phyloP scores from a whole-genome alignment of 2,797 vertebrate genomes.

The Falco peregrinus region DNA sequence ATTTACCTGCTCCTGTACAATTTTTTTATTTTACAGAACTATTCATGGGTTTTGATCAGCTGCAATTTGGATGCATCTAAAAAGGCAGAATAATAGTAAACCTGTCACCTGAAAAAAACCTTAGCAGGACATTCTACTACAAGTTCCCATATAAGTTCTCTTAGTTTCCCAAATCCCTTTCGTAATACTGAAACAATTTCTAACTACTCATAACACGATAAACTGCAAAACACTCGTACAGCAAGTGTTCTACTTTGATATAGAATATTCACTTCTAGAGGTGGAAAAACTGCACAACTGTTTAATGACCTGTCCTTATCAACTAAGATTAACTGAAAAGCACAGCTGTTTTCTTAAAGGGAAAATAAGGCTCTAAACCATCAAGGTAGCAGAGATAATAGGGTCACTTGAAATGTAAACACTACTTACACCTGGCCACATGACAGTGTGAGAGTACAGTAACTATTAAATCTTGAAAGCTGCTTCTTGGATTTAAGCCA shows the following conservation, averaged over 20 bases:
- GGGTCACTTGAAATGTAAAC: constrained; percentile 16
- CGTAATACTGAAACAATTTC: not conserved
- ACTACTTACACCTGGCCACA: constrained; percentile 9
- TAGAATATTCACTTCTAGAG: not conserved
- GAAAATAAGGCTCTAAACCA: not conserved
- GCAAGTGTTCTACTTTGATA: not conserved
- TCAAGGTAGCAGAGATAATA: not conserved
- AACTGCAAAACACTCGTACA: not conserved
- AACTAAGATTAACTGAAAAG: not conserved
- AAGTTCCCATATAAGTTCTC: not conserved
- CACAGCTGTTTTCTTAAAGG: not conserved
- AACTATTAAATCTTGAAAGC: constrained; percentile 5
- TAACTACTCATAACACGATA: not conserved
- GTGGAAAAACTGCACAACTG: not conserved
- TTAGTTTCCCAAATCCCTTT: not conserved
- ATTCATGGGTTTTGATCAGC: not conserved
- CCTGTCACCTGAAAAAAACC: not conserved
- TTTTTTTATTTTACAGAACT: not conserved
- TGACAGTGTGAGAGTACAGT: not conserved
- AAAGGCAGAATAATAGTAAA: not conserved
- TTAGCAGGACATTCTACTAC: not conserved
- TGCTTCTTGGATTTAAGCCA: constrained; percentile 7
- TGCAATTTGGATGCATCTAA: not conserved
- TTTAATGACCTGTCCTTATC: not conserved
- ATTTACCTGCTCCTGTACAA: not conserved